These are phyloP conservation scores for Poecile montanus DNA, from an alignment of 2,797 vertebrate genomes.

Conservation along the genomic window DNA sequence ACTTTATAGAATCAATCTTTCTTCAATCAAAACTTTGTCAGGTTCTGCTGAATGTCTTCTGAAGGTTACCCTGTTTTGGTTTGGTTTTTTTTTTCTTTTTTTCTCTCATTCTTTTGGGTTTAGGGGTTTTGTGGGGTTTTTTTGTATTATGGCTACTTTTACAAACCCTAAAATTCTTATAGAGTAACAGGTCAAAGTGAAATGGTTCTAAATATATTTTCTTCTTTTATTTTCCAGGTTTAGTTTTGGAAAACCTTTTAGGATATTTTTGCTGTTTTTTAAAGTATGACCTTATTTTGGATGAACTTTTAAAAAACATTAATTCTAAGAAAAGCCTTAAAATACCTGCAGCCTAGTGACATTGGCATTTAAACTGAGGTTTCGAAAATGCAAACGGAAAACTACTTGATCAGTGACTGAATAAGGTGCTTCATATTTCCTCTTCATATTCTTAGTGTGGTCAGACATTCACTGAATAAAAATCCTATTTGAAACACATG, in stretches of 20 bases:
- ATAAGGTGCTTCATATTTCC: background rate
- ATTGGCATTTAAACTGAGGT: background rate
- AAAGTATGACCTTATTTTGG: background rate
- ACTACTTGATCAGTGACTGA: background rate
- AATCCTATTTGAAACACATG: background rate
- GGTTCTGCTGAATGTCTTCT: slow-evolving; percentile 73
- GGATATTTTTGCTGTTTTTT: background rate
- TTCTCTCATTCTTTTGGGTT: background rate
- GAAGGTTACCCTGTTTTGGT: slow-evolving; percentile 62
- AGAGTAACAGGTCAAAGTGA: slow-evolving; percentile 27
- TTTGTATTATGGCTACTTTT: background rate
- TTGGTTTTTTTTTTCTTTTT: background rate
- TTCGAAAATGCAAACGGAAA: slow-evolving; percentile 30
- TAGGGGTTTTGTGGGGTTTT: background rate
- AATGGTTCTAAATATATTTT: background rate
- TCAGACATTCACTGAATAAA: background rate
- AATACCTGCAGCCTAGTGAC: background rate
- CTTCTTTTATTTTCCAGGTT: background rate
- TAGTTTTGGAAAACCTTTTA: background rate
- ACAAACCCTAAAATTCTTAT: slow-evolving; percentile 23
- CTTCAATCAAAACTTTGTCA: slow-evolving; percentile 80
- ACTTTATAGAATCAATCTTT: slow-evolving; percentile 81
- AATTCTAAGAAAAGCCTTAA: slow-evolving; percentile 14
- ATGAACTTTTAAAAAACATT: slow-evolving; percentile 26
- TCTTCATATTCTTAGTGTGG: background rate